Base-by-base conservation (phyloP, 2,888 invertebrate species). In the Blastobasis lacticolella region DNA sequence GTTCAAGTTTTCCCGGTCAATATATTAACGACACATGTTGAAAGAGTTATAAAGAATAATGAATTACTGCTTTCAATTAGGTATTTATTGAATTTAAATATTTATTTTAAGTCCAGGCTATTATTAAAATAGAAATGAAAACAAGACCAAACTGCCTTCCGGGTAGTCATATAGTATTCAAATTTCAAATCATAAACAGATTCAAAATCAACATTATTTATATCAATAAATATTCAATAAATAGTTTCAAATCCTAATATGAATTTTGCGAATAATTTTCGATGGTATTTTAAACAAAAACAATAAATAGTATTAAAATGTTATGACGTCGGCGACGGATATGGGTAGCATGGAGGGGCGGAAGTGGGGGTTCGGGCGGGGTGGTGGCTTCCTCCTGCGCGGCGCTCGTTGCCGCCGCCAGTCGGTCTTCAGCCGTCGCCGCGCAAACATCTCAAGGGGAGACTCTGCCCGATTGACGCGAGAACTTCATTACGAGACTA, bases 361-460 rank as follows among this genome's bases (percentile, higher is more conserved):
- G 58, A 63, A 58, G 57, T 56, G 61, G 60, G 62, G 61, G 69
- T 61, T 59, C 57, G 61, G 54, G 52, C 61, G 61, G 59, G 67
- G 69, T 68, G 71, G 75, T 63, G 77, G 68, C 73, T 83, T 82
- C 78, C 60, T 77, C 57, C 70, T 66, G 65, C 70, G 62, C 57
- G 68, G 74, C 74, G 69, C 64, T 59, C 61, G 45, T n/a, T 59
- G 47, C 52, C 48, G 38, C 43, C 54, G 51, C 64, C 71, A 86
- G 82, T 86, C 74, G 74, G 61, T 63, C 66, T 70, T 71, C 76
- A 64, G 81, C 74, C 68, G 72, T 69, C 73, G 75, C 58, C 70
- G 69, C 65, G 78, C 59, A 56, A 72, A 64, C 64, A 74, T 23
- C 23, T 58, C 49, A 52, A 60, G 61, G 56, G 54, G 68, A 62